phyloP scores from a whole-genome alignment of 2,888 invertebrate species.

The Agonopterix heracliana region DNA sequence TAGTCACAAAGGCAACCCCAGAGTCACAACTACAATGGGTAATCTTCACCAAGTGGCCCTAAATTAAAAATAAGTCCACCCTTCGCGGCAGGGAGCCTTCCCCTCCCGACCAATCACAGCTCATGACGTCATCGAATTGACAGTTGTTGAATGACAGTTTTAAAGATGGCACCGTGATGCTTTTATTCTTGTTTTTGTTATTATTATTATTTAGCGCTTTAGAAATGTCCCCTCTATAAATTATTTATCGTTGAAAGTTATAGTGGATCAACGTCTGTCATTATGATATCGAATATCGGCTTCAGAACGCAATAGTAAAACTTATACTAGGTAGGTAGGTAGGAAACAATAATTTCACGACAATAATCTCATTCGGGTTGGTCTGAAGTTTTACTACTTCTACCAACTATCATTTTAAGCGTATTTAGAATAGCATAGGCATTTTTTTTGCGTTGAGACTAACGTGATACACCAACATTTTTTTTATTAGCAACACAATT shows the following conservation, averaged over 20 bases:
- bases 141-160: conserved; percentile 46
- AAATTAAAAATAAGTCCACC: conserved; percentile 51
- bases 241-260: not conserved
- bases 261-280: too few relatives aligned
- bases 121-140: conserved; percentile 38
- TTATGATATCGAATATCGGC: too few relatives aligned
- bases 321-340: too few relatives aligned
- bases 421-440: too few relatives aligned
- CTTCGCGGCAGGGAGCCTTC: conserved; percentile 26
- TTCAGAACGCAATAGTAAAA: not conserved
- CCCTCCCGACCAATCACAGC: conserved; percentile 40
- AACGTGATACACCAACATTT: too few relatives aligned
- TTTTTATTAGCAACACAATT: too few relatives aligned
- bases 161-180: conserved; percentile 59
- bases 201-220: conserved; percentile 4
- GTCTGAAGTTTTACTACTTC: too few relatives aligned
- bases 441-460: too few relatives aligned
- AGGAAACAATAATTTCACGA: too few relatives aligned
- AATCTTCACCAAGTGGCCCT: conserved; percentile 69
- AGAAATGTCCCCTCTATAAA: not conserved
- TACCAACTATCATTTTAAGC: too few relatives aligned
- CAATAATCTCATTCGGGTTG: too few relatives aligned
- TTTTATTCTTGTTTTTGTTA: conserved; percentile 3
- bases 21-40: conserved; percentile 69
- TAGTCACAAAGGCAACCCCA: conserved; percentile 64